These are phyloP conservation scores for Alsophila aescularia DNA, from an alignment of 2,888 invertebrate genomes.

Conservation along the genomic window DNA sequence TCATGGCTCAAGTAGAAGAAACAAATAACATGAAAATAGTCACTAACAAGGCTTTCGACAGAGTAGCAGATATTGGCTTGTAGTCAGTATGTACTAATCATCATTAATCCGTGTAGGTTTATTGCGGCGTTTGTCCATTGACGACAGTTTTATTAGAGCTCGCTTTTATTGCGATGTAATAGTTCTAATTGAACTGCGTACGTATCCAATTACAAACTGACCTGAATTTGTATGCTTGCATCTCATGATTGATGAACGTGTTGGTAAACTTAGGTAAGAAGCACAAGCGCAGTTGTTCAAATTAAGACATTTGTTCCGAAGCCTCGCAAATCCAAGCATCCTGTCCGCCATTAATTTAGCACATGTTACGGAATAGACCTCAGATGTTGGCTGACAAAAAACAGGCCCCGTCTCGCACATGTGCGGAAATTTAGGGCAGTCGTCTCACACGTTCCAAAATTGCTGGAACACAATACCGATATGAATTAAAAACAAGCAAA, in stretches of 20 bases:
- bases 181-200: conserved; percentile 24
- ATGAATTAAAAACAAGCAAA: conserved; percentile 43
- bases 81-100: conserved; percentile 69
- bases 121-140: conserved; percentile 33
- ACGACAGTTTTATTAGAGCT: conserved; percentile 36
- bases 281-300: conserved; percentile 1
- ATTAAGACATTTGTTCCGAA: conserved; percentile 43
- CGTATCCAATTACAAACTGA: conserved; percentile 26
- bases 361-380: conserved; percentile 72
- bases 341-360: conserved; percentile 66
- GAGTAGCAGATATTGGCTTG: conserved; percentile 59
- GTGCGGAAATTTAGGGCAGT: conserved; percentile 67
- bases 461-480: conserved; percentile 37
- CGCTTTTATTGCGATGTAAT: conserved; percentile 29
- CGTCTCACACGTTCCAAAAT: conserved; percentile 50
- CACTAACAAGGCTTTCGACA: conserved; percentile 73
- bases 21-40: conserved; percentile 65
- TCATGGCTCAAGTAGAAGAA: conserved; percentile 69
- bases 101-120: conserved; percentile 52
- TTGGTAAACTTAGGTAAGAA: neutral
- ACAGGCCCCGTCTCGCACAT: conserved; percentile 66
- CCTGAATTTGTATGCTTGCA: conserved; percentile 19
- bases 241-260: conserved; percentile 7
- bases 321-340: conserved; percentile 58
- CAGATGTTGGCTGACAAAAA: conserved; percentile 77